phyloP scores from a whole-genome alignment of 1,140 invertebrate genomes.

The Eriocheir sinensis region DNA sequence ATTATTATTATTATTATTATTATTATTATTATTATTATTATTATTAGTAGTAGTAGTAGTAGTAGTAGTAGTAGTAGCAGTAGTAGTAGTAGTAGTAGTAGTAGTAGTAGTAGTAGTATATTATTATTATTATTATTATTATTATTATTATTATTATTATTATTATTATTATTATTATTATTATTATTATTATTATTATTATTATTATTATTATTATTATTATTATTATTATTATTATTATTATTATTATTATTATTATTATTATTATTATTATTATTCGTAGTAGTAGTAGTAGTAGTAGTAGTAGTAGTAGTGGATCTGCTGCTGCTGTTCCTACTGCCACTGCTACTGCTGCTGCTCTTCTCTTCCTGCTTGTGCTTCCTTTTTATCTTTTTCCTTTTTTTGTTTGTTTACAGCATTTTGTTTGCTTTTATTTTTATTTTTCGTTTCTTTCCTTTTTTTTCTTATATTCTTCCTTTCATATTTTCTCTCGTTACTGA shows the following conservation, averaged over 20 bases:
- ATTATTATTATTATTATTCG: too few species aligned
- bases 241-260: too few species aligned
- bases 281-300: too few species aligned
- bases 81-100: background rate
- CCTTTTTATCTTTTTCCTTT: background rate
- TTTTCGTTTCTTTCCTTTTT: background rate
- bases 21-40: background rate
- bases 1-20: background rate
- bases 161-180: background rate
- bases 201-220: too few species aligned
- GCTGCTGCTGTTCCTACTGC: too few species aligned
- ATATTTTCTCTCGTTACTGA: background rate
- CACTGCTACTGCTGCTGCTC: background rate
- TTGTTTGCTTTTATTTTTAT: background rate
- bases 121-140: background rate
- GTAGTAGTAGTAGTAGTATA: background rate
- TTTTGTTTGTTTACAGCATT: background rate
- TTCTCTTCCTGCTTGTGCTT: background rate
- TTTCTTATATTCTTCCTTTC: background rate
- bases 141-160: background rate
- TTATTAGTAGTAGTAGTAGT: background rate
- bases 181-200: too few species aligned
- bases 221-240: too few species aligned
- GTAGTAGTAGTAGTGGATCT: too few species aligned
- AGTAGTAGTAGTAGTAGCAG: background rate